Base-by-base conservation (phyloP, 2,113 vertebrate species). In the Arizona elegans region DNA sequence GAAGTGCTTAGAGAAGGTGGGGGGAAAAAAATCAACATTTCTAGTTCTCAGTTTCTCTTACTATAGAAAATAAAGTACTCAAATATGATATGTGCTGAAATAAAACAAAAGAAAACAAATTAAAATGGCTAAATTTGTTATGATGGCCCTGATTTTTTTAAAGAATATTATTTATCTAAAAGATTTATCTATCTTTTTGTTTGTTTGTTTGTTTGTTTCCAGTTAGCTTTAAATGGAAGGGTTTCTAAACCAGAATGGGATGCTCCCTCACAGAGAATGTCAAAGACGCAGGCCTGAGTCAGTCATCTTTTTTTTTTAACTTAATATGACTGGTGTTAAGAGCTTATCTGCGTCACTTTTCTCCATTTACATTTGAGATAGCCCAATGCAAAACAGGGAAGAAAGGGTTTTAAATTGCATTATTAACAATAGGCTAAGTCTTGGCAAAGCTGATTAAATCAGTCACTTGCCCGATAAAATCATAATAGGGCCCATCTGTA, bases 321-420 rank as follows among this genome's bases (percentile, higher is more conserved):
- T 50, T 90, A 65, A 92, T 55, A 62, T 89, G 87, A 65, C 86
- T 92, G 91, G 81, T 50, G 47, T 29, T 91, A 50, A 93, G 91
- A 96, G 94, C 65, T 95, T 94, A 86, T 95, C 96, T 95, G 90
- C 10, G 0, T 96, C 95, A 90, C 53, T 92, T 96, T 87, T 93
- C 95, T 33, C 93, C 93, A 95, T 96, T 97, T 97, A 96, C 96
- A 96, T 96, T 96, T 91, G 53, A 93, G 95, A 93, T 97, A 95
- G 92, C 87, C 87, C 95, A 88, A 94, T 95, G 94, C 94, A 90
- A 95, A 96, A 92, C 5, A 11, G 75, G 88, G 85, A 54, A 92
- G 90, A 90, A 96, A 95, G 91, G 93, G 95, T 93, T 94, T 96
- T 95, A 96, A 95, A 95, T 94, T 95, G 93, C 93, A 93, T 97